Base-by-base conservation (phyloP, 2,888 invertebrate genomes). In the Drosophila birchii region DNA sequence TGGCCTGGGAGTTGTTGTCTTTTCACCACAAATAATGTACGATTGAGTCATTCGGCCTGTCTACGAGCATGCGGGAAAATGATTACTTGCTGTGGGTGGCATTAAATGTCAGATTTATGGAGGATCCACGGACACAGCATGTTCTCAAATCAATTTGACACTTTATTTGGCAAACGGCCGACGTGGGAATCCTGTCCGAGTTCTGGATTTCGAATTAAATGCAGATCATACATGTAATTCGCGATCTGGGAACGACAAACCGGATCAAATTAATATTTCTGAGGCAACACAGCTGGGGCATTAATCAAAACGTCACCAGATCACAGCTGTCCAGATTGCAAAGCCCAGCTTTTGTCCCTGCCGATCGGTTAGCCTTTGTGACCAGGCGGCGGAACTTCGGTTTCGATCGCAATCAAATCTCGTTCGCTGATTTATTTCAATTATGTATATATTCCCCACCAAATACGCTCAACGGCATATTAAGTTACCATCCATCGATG, bases 101-200 rank as follows among this genome's bases (percentile, higher is more conserved):
- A 85, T 89, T 90, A 90, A 82, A 89, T 85, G 81, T 88, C 86
- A 88, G 80, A 90, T 90, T 88, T 90, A 90, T 90, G 76, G 68
- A 67, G 74, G 71, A 68, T 39, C 56, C 34, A 18, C 36, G 36
- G 62, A 66, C 75, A 59, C 72, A 77, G 76, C 67, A 47, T 74
- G 73, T 79, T 66, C 70, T 60, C 75, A 89, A 81, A 89, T 84
- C 85, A 84, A 85, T 87, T 87, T 72, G 70, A 55, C 74, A 86
- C 80, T 84, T 84, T 89, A 84, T 83, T 88, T 66, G 81, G 38
- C 74, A 69, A 62, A 47, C 54, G 63, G 54, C 57, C 76, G 79
- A 79, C 89, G 84, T 85, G 84, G 88, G 84, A 85, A 84, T 75
- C 79, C 76, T 75, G 64, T 58, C 62, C 72, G 38, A 12, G 8